These are phyloP conservation scores for Wasmannia auropunctata DNA, from an alignment of 1,140 invertebrate genomes.

Conservation along the genomic window DNA sequence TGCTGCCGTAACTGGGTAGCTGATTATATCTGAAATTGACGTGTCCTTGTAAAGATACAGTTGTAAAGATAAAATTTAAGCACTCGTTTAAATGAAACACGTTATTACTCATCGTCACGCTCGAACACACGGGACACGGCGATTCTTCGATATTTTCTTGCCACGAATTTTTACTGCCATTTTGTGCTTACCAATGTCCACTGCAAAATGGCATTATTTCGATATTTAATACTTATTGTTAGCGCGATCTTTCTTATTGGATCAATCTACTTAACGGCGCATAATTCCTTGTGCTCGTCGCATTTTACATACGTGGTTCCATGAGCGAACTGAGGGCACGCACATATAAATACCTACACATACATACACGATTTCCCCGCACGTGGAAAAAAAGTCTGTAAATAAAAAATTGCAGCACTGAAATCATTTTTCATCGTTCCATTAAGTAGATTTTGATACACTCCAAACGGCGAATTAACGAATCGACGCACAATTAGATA, in stretches of 20 bases:
- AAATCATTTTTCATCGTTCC: slow-evolving; percentile 68
- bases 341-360: slow-evolving; percentile 24
- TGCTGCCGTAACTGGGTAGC: slow-evolving; percentile 3
- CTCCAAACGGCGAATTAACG: slow-evolving; percentile 76
- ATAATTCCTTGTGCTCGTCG: slow-evolving; percentile 36
- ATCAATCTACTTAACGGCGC: slow-evolving; percentile 30
- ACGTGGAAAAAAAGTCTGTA: slow-evolving; percentile 44
- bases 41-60: slow-evolving; percentile 28
- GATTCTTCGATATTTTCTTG: slow-evolving; percentile 44
- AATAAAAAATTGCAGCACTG: slow-evolving; percentile 65
- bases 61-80: slow-evolving; percentile 27
- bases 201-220: slow-evolving; percentile 42
- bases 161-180: slow-evolving; percentile 60
- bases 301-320: slow-evolving; percentile 45
- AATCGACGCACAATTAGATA: slow-evolving; percentile 83
- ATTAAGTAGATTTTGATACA: slow-evolving; percentile 82
- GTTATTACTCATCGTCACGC: slow-evolving; percentile 44
- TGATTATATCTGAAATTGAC: slow-evolving; percentile 39
- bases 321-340: slow-evolving; percentile 9
- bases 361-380: background rate
- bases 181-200: slow-evolving; percentile 47
- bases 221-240: slow-evolving; percentile 33
- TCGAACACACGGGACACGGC: slow-evolving; percentile 33
- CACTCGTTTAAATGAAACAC: slow-evolving; percentile 63
- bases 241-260: slow-evolving; percentile 46